These are phyloP conservation scores for Sesamia nonagrioides DNA, from an alignment of 1,140 invertebrate species.

Conservation along the genomic window DNA sequence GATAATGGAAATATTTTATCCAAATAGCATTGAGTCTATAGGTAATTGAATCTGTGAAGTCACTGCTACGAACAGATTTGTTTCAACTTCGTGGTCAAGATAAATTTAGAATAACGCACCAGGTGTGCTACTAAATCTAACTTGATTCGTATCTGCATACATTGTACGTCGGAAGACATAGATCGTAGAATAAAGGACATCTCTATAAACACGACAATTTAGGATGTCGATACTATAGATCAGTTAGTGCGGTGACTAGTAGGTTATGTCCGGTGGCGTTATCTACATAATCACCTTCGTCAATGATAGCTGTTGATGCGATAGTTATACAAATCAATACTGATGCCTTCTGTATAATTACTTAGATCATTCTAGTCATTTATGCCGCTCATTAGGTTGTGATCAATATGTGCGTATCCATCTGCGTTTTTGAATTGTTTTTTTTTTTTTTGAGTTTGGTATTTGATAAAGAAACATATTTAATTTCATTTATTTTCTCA, in stretches of 20 bases:
- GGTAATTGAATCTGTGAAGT: not conserved
- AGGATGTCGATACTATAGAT: slow-evolving; percentile 22
- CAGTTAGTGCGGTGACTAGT: slow-evolving; percentile 31
- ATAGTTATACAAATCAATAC: slow-evolving; percentile 25
- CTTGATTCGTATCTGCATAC: not conserved
- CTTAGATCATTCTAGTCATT: not conserved
- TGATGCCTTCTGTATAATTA: not conserved
- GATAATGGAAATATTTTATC: too few relatives aligned
- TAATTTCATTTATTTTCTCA: too few relatives aligned
- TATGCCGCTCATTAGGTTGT: not conserved
- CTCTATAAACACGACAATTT: slow-evolving; percentile 36
- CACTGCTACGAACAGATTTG: not conserved
- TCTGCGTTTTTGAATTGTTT: too few relatives aligned
- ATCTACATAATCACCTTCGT: slow-evolving; percentile 19
- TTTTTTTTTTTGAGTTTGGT: not conserved
- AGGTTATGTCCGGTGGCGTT: slow-evolving; percentile 6
- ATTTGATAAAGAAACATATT: not conserved
- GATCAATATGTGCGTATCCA: not conserved
- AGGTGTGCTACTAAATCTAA: not conserved
- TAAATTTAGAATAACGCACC: not conserved
- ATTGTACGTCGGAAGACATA: slow-evolving; percentile 21
- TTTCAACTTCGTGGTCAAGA: not conserved
- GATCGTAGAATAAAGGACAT: slow-evolving; percentile 31
- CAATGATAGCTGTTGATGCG: slow-evolving; percentile 1
- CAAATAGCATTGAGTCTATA: too few relatives aligned